Evolutionary conservation across 2,113 vertebrate species (phyloP).

Genomic region (Festucalex cinctus): DNA sequence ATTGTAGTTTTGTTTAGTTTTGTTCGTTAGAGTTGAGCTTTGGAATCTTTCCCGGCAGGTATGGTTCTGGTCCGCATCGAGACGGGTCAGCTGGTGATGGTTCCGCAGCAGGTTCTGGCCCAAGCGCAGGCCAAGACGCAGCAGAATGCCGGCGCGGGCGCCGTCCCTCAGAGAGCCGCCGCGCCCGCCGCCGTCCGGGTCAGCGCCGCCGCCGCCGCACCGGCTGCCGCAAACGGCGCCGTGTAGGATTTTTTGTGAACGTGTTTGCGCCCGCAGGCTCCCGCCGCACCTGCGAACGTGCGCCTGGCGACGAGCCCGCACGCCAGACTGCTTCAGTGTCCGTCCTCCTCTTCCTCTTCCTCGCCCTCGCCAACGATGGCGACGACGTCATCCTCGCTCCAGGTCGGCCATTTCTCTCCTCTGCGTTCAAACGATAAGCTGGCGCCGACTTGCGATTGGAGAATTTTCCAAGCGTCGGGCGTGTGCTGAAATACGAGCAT

Average conservation of each 20-base stretch:
- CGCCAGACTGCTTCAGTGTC: constrained; percentile 71
- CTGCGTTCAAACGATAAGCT: no score
- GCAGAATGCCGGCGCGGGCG: constrained; percentile 70
- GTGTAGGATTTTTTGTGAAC: neutral
- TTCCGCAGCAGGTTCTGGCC: constrained; percentile 81
- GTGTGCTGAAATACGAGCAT: no score
- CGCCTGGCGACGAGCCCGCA: constrained; percentile 64
- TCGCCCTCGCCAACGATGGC: neutral
- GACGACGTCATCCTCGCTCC: constrained; percentile 43
- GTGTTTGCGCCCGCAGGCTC: constrained; percentile 43
- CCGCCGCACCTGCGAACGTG: constrained; percentile 59
- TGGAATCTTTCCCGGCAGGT: no score
- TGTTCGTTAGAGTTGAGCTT: no score
- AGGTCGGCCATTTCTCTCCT: constrained; percentile 35
- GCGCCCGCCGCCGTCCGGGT: constrained; percentile 74
- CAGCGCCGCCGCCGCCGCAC: constrained; percentile 64
- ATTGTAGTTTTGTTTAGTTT: no score
- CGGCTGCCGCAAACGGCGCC: no score
- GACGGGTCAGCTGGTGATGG: constrained; percentile 83
- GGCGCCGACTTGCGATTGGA: no score
- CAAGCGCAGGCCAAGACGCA: constrained; percentile 77
- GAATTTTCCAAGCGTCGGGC: no score
- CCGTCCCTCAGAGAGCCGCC: constrained; percentile 71
- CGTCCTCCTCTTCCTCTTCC: constrained; percentile 4
- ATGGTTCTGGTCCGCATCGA: constrained; percentile 85